Base-by-base conservation (phyloP, 2,888 invertebrate species). In the Callosobruchus maculatus region DNA sequence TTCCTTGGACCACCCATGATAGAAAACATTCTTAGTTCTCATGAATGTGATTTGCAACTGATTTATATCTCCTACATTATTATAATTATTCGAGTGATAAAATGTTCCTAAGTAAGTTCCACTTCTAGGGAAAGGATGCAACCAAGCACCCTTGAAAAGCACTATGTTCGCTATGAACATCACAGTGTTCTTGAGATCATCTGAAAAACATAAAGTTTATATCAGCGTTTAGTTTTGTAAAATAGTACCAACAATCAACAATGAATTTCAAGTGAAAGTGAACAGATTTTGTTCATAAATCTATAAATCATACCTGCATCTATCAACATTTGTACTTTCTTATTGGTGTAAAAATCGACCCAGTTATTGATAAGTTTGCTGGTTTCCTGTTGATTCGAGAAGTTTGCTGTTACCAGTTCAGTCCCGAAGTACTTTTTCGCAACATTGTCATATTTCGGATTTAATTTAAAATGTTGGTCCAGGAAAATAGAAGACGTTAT, bases 101-200 rank as follows among this genome's bases (percentile, higher is more conserved):
- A 97, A 97, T 5, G 86, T 85, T 0, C 88, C 90, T 0, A 85
- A 78, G 73, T 86, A 88, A 0, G 94, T 94, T 0, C 87, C 86
- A 75, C 91, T 90, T 21, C 89, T 88, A 0, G 90, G 87, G 83
- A 95, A 96, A 80, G 90, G 91, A 76, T 91, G 89, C 0, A 90
- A 88, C 96, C 96, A 96, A 0, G 90, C 88, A 0, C 95, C 95
- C 84, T 95, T 93, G 88, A 95, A 96, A 87, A 92, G 95, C 31
- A 96, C 87, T 0, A 94, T 93, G 86, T 94, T 96, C 31, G 93
- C 88, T n/a, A 84, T 72, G 69, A 96, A 80, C 84, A 95, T 89
- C 1, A 92, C 88, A 21, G 92, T 90, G 72, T 90, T 88, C 26
- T 89, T 82, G 0, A 94, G 82, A 75, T 91, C 91, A 82, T 89